Base-by-base conservation (phyloP, 2,888 invertebrate genomes). In the Macropis europaea region DNA sequence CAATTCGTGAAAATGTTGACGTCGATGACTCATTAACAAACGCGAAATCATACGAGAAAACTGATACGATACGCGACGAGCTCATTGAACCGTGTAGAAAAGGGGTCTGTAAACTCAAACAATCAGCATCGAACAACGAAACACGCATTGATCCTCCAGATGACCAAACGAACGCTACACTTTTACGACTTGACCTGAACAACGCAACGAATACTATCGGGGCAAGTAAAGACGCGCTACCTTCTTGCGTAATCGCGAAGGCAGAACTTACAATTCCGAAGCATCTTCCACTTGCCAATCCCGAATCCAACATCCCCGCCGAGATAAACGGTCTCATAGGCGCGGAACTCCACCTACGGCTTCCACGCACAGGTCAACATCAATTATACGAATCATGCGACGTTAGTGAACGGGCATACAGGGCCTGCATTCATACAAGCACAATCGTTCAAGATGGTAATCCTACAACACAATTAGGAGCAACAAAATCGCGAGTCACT, bases 11-110 rank as follows among this genome's bases (percentile, higher is more conserved):
- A 11, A 60, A 64, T 7, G 36, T 70, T 1, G 64, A 50, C 7
- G 53, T 70, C 1, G 60, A 64, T 11, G 45, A 70, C 9, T n/a
- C 54, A 2, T n/a, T 64, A 1, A 70, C 64, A 0, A 59, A 54
- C 3, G 43, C 64, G 0, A 1, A n/a, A 1, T 28, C 17, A 0
- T 19, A n/a, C 4, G 2, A 24, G 0, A 28, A 50, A 9, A 26
- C 30, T 0, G 9, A n/a, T 1, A 13, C 5, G 2, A 19, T 36
- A 1, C 34, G 28, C 1, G 26, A 26, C 1, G 26, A 57, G 22
- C 5, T 62, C 0, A 40, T 22, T 0, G 7, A n/a, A 2, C 0
- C 59, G 0, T 28, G 38, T 1, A 11, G 1, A 4, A 7, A n/a
- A 3, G 56, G 56, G 1, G 62, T 56, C 2, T 42, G 47, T 9